Conservation (phyloP, 2,113 vertebrate species). For the Pagrus major region DNA sequence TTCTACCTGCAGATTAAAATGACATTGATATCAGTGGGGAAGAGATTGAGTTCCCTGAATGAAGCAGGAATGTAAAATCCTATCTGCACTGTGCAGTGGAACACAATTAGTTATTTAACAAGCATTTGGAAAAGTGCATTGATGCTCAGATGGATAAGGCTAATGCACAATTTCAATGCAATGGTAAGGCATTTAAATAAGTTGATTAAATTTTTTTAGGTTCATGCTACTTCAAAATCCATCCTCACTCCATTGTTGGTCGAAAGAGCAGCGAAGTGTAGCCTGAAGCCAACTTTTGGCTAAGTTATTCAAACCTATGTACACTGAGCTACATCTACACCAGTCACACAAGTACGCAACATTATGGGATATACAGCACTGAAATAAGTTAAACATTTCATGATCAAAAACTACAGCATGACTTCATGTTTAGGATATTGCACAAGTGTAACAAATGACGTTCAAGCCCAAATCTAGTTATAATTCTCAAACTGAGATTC, state of each 20-base stretch:
- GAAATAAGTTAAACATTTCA: constrained; percentile 55
- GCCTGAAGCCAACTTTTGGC: constrained; percentile 14
- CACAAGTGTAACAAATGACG: constrained; percentile 46
- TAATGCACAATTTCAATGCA: constrained; percentile 48
- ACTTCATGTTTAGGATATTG: constrained; percentile 60
- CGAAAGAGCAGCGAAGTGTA: constrained; percentile 20
- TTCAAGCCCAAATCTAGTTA: background rate
- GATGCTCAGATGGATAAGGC: constrained; percentile 58
- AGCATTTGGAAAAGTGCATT: constrained; percentile 53
- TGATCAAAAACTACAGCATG: constrained; percentile 51
- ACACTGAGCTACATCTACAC: constrained; percentile 46
- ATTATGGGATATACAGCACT: constrained; percentile 56
- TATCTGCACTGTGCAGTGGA: constrained; percentile 39
- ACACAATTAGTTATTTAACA: constrained; percentile 66
- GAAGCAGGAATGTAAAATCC: constrained; percentile 49
- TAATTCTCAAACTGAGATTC: constrained; percentile 12
- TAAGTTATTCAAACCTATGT: background rate
- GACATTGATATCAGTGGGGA: constrained; percentile 53
- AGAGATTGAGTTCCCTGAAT: constrained; percentile 58
- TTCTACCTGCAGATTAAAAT: constrained; percentile 64
- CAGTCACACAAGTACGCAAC: constrained; percentile 40
- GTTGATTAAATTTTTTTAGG: constrained; percentile 30
- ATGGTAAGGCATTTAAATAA: constrained; percentile 62
- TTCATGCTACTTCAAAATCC: constrained; percentile 49
- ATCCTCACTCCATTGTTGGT: constrained; percentile 19